Percentiles rank a stretch among this genome's conserved stretches.
Conservation (phyloP, 1,140 invertebrate species). For the Pentalonia nigronervosa region DNA sequence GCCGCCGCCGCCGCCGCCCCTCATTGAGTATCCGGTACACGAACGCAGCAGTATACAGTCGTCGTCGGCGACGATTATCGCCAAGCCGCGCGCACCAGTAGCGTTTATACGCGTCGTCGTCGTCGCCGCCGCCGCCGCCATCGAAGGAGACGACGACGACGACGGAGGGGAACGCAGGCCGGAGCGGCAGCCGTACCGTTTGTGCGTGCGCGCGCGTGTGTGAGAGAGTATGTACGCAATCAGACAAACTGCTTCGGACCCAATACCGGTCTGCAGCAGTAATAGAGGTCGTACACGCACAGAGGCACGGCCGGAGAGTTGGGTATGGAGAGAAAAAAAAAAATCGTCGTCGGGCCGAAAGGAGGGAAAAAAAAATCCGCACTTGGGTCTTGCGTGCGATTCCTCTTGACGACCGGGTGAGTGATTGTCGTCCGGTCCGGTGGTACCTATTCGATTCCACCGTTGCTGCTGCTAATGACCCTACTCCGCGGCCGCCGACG, state of each 20-base stretch:
- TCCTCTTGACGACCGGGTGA: conserved; percentile 52
- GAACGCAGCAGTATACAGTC: not conserved
- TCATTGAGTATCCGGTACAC: conserved; percentile 56
- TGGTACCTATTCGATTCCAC: conserved; percentile 11
- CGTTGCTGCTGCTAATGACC: conserved; percentile 29
- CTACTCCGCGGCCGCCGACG: not conserved
- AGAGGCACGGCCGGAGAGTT: not conserved
- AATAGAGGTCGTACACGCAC: conserved; percentile 1
- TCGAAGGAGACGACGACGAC: not conserved
- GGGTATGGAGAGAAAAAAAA: conserved; percentile 2
- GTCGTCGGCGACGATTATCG: conserved; percentile 46
- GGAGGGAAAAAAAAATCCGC: conserved; percentile 32
- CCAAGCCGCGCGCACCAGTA: not conserved
- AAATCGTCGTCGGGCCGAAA: not conserved
- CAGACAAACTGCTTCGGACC: conserved; percentile 45
- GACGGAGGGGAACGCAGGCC: not conserved
- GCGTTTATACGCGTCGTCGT: not conserved
- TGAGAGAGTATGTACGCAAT: not conserved
- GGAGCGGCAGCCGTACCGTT: not conserved
- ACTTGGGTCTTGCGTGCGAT: conserved; percentile 29
- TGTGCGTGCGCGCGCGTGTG: not conserved
- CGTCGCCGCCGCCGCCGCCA: too few species aligned
- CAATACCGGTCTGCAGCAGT: conserved; percentile 50
- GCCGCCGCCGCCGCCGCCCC: conserved; percentile 18
- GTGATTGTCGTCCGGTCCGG: conserved; percentile 45